These are phyloP conservation scores for Synanceia verrucosa DNA, from an alignment of 2,797 vertebrate genomes.

Conservation along the genomic window DNA sequence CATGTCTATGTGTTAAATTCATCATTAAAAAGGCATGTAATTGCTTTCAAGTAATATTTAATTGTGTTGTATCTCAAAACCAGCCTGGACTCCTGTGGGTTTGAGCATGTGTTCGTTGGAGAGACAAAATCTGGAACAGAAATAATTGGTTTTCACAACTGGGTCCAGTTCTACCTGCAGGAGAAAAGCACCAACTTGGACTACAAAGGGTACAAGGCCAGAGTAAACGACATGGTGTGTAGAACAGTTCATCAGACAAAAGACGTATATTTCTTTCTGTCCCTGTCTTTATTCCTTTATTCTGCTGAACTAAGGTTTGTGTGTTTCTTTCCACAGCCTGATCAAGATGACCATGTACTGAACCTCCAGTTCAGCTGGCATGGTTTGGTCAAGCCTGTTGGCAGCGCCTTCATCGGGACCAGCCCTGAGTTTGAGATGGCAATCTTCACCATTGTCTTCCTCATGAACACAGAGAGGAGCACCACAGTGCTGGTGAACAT, in stretches of 20 bases:
- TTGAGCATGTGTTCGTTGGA: conserved; percentile 89
- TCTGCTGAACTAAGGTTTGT: not conserved
- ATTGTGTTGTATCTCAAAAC: not conserved
- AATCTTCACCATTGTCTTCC: conserved; percentile 86
- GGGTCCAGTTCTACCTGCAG: conserved; percentile 89
- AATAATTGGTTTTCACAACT: conserved; percentile 90
- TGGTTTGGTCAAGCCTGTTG: conserved; percentile 82
- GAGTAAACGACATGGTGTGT: conserved; percentile 75
- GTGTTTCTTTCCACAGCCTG: conserved; percentile 73
- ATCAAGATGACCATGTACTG: conserved; percentile 86
- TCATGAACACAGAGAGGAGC: conserved; percentile 79
- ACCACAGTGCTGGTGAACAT: conserved; percentile 79
- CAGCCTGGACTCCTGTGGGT: conserved; percentile 87
- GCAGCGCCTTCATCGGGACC: conserved; percentile 85
- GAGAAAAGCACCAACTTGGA: conserved; percentile 82
- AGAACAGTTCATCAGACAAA: not conserved
- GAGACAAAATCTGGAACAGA: conserved; percentile 82
- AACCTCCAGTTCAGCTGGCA: conserved; percentile 91
- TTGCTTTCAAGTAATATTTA: not conserved
- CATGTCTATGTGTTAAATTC: not conserved
- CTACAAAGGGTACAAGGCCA: conserved; percentile 85
- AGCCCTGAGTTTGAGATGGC: conserved; percentile 90
- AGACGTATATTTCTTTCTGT: not conserved
- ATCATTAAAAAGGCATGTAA: not conserved
- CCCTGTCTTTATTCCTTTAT: not conserved